These are phyloP conservation scores for Procavia capensis DNA, from an alignment of 2,113 vertebrate species.

Conservation along the genomic window DNA sequence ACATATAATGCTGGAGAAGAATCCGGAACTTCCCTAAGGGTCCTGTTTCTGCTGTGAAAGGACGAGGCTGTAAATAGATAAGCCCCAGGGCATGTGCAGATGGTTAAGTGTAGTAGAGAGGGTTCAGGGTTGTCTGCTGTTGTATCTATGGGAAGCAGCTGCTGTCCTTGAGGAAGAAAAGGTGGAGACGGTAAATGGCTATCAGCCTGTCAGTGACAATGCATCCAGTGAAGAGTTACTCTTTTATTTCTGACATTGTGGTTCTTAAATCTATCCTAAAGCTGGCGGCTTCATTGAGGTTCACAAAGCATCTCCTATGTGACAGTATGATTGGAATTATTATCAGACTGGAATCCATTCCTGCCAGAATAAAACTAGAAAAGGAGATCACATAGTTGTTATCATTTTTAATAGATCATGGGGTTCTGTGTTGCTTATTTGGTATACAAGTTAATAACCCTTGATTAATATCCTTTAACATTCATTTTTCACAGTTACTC, in stretches of 20 bases:
- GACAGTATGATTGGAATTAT: constrained; percentile 54
- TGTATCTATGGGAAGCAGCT: constrained; percentile 33
- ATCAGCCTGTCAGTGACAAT: constrained; percentile 46
- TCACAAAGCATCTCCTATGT: constrained; percentile 49
- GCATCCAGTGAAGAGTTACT: constrained; percentile 51
- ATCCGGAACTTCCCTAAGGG: constrained; percentile 42
- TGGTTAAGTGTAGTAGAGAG: constrained; percentile 18
- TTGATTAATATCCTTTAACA: constrained; percentile 53
- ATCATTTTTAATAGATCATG: constrained; percentile 55
- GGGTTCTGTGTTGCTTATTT: background rate
- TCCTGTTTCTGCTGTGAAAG: background rate
- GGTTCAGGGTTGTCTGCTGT: background rate
- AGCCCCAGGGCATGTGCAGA: background rate
- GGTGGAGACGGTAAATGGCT: constrained; percentile 49
- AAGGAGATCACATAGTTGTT: constrained; percentile 49
- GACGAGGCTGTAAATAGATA: constrained; percentile 48
- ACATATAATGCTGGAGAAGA: background rate
- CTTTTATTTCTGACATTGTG: constrained; percentile 53
- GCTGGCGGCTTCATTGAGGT: constrained; percentile 57
- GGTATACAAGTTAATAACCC: constrained; percentile 1
- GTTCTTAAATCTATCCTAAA: constrained; percentile 52
- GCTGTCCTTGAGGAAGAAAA: constrained; percentile 51
- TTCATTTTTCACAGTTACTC: constrained; percentile 31
- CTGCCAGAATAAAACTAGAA: constrained; percentile 40
- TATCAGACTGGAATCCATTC: constrained; percentile 46